Evolutionary conservation across 1,140 invertebrate genomes (phyloP).

Genomic region (Triops longicaudatus): DNA sequence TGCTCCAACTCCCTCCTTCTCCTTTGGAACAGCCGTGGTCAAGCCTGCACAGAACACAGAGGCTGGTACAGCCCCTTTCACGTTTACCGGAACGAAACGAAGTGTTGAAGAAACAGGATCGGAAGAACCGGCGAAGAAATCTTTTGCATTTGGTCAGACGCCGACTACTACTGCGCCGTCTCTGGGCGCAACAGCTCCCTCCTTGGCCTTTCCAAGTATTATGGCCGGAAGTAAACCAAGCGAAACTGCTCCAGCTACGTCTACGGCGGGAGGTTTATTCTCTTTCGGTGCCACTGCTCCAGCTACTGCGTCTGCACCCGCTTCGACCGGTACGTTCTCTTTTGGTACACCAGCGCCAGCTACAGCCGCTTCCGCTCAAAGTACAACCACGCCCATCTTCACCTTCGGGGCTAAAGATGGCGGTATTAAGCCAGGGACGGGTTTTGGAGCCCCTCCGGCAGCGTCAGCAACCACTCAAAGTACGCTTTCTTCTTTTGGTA

Average conservation of each 20-base stretch:
- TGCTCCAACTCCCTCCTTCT: neutral
- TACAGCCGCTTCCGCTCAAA: neutral
- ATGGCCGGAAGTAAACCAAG: neutral
- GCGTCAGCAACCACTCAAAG: neutral
- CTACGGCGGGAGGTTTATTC: neutral
- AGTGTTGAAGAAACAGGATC: neutral
- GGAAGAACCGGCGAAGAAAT: neutral
- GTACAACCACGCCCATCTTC: neutral
- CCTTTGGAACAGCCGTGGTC: slow-evolving; percentile 5
- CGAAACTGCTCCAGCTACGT: too few relatives aligned
- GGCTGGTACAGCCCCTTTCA: neutral
- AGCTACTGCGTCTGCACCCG: neutral
- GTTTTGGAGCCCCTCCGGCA: neutral
- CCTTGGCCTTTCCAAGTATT: neutral
- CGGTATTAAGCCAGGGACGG: neutral
- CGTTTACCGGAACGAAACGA: neutral
- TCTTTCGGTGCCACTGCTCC: neutral
- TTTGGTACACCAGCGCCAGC: neutral
- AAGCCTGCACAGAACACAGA: neutral
- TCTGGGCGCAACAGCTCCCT: neutral
- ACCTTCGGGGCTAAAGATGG: neutral
- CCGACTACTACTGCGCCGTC: neutral
- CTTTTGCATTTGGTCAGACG: neutral
- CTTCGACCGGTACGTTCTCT: neutral
- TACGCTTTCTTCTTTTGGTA: too few relatives aligned